phyloP scores from a whole-genome alignment of 1,140 invertebrate genomes.

The Berghia stephanieae region DNA sequence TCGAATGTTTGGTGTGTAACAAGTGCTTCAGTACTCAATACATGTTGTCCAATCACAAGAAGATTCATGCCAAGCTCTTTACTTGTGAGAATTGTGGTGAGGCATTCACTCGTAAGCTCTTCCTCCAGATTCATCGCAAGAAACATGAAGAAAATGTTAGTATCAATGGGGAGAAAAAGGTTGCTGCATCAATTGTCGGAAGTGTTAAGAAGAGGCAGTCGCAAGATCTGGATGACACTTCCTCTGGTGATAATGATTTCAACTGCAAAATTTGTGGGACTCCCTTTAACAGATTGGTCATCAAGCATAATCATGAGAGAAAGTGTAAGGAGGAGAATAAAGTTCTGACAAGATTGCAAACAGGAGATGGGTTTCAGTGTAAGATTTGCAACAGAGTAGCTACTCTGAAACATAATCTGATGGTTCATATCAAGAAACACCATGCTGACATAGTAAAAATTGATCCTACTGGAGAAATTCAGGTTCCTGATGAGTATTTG shows the following conservation, averaged over 20 bases:
- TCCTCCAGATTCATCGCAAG: constrained; percentile 13
- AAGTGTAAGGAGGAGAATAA: constrained; percentile 29
- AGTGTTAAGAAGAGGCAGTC: not conserved
- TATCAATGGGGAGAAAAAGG: no score
- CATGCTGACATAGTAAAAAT: not conserved
- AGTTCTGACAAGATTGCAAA: constrained; percentile 1
- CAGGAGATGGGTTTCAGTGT: constrained; percentile 27
- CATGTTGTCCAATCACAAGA: constrained; percentile 27
- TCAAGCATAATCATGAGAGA: constrained; percentile 30
- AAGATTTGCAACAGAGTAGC: constrained; percentile 27
- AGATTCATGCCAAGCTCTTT: constrained; percentile 15
- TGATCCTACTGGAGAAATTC: not conserved
- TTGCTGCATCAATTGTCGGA: no score
- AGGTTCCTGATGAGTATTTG: no score
- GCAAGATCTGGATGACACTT: not conserved
- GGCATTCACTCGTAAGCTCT: constrained; percentile 26
- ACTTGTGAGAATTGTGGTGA: constrained; percentile 11
- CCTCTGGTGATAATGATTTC: no score
- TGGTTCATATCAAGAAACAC: constrained; percentile 32
- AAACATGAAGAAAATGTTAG: not conserved
- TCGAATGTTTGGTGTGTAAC: constrained; percentile 29
- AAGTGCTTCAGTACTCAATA: constrained; percentile 27
- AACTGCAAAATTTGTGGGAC: constrained; percentile 18
- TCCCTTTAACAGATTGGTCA: constrained; percentile 23
- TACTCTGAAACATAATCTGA: constrained; percentile 30